A percentile compares a stretch with the other conserved stretches of the same genome.
These are phyloP conservation scores for Talpa occidentalis DNA, from an alignment of 2,113 vertebrate species.

Conservation along the genomic window DNA sequence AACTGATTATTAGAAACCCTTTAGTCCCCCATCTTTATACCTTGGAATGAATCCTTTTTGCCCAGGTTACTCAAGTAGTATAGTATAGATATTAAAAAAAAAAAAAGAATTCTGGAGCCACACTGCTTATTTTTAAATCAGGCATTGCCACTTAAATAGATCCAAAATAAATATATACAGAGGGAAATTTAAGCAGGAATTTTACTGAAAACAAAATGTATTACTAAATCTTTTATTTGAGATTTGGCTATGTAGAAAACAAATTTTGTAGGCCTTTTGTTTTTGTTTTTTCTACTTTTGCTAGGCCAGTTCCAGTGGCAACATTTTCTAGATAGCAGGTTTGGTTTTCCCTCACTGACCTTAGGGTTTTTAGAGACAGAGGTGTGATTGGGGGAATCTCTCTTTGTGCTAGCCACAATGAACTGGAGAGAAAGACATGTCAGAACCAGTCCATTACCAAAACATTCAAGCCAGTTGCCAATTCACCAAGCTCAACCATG, in stretches of 20 bases:
- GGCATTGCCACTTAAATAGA: constrained; percentile 2
- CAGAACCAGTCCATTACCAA: constrained; percentile 16
- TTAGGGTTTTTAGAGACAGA: constrained; percentile 5
- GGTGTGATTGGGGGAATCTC: not conserved
- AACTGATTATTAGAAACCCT: constrained; percentile 44
- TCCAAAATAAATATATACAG: constrained; percentile 28
- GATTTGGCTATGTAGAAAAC: constrained; percentile 41
- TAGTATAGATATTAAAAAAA: not conserved
- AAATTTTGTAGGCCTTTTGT: not conserved
- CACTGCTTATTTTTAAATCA: constrained; percentile 9
- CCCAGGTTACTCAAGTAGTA: not conserved
- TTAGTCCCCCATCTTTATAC: constrained; percentile 22
- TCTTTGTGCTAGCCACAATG: not conserved
- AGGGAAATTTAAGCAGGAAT: constrained; percentile 27
- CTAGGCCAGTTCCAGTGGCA: not conserved
- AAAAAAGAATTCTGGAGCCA: not conserved
- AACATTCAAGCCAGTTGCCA: constrained; percentile 3
- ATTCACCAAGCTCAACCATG: not conserved
- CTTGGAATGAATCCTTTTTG: constrained; percentile 35
- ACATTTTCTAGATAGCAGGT: not conserved
- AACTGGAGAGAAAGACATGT: constrained; percentile 8
- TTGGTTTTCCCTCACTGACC: not conserved
- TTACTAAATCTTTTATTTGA: constrained; percentile 46
- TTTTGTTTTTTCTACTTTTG: constrained; percentile 33
- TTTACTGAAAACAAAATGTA: constrained; percentile 53